Conservation (phyloP, 1,140 invertebrate species). For the Heliconius hermathena region DNA sequence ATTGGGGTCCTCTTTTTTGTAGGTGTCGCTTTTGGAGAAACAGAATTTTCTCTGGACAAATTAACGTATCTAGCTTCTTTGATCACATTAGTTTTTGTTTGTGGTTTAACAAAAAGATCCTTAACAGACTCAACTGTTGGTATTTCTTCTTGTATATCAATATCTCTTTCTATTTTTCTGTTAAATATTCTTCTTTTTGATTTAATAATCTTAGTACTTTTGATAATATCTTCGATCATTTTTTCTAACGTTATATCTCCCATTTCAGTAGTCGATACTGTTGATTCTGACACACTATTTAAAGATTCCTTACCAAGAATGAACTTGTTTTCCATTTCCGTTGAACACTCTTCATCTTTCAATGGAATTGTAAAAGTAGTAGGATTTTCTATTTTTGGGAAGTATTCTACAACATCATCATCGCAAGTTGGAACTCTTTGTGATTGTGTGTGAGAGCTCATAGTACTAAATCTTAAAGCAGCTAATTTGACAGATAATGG, state of each 20-base stretch:
- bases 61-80: slow-evolving; percentile 74
- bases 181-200: slow-evolving; percentile 69
- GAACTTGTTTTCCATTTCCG: slow-evolving; percentile 78
- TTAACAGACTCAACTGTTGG: slow-evolving; percentile 59
- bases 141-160: slow-evolving; percentile 56
- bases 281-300: slow-evolving; percentile 65
- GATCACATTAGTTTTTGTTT: slow-evolving; percentile 70
- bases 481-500: slow-evolving; percentile 72
- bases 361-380: slow-evolving; percentile 57
- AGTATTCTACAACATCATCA: slow-evolving; percentile 65
- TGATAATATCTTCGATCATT: slow-evolving; percentile 79
- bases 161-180: slow-evolving; percentile 47
- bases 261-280: slow-evolving; percentile 77
- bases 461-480: slow-evolving; percentile 72
- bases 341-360: slow-evolving; percentile 72
- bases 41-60: slow-evolving; percentile 72
- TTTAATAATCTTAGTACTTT: slow-evolving; percentile 77
- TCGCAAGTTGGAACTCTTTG: slow-evolving; percentile 51
- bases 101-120: slow-evolving; percentile 72
- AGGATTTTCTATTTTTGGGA: slow-evolving; percentile 70
- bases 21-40: slow-evolving; percentile 69
- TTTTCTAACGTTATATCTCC: slow-evolving; percentile 74
- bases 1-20: slow-evolving; percentile 65
- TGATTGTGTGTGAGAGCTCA: slow-evolving; percentile 69
- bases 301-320: slow-evolving; percentile 68